Conservation (phyloP, 1,140 invertebrate genomes). For the Zaprionus kolodkinae region DNA sequence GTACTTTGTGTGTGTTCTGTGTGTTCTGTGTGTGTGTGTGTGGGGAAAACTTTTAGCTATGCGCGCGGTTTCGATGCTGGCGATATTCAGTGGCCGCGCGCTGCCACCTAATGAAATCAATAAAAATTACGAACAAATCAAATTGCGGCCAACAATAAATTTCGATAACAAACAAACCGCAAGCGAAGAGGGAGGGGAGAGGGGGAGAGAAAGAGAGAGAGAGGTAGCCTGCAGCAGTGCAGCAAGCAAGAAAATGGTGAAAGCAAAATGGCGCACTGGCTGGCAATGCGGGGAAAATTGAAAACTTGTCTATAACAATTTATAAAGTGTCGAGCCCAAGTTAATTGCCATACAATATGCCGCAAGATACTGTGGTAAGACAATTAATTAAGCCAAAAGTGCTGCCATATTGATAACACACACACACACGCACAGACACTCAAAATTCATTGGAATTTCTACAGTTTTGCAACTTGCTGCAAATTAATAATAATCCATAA, state of each 20-base stretch:
- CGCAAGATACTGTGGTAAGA: background rate
- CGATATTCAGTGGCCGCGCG: constrained; percentile 17
- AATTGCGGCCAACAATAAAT: constrained; percentile 50
- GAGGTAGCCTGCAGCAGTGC: background rate
- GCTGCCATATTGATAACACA: background rate
- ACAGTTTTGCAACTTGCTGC: background rate
- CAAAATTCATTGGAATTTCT: constrained; percentile 2
- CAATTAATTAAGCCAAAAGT: background rate
- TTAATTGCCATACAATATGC: background rate
- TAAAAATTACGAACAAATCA: constrained; percentile 49
- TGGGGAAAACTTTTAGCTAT: constrained; percentile 15
- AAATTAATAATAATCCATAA: constrained; percentile 26
- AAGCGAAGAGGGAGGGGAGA: background rate
- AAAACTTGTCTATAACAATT: background rate
- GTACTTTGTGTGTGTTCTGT: background rate
- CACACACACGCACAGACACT: too few relatives aligned
- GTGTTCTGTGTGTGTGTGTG: background rate
- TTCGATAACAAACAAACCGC: constrained; percentile 15
- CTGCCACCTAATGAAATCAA: constrained; percentile 55
- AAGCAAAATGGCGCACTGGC: background rate
- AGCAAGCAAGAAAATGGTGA: constrained; percentile 14
- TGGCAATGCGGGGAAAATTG: too few relatives aligned
- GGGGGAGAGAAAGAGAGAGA: too few relatives aligned
- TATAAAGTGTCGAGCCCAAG: background rate
- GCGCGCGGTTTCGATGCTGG: background rate